Evolutionary conservation across 2,113 vertebrate genomes (phyloP), one percentile per base, ranked within the genome.

Genomic region (Macrotis lagotis): DNA sequence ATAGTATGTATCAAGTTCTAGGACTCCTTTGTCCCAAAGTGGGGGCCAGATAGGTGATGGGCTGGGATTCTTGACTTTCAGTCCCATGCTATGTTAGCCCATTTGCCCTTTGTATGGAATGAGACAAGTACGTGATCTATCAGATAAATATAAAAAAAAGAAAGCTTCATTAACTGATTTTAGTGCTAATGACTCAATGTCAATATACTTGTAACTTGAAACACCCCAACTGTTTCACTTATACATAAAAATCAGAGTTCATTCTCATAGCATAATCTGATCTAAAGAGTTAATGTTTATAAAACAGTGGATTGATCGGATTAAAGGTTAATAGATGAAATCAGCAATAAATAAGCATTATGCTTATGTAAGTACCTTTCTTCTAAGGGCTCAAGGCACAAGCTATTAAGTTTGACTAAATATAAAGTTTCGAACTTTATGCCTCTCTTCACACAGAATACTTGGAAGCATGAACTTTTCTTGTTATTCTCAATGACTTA

Each of bases 401-500:
- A 44, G n/a, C 5, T 74, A 74, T 83, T 8, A 83, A 83, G 16
- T 83, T 83, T n/a, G 44, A 92, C 14, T 91, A 95, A 91, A 89
- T 48, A 93, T 22, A 94, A 90, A 25, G 51, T 48, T 51, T 7
- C 93, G n/a, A 0, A 96, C 26, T 50, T 91, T 92, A 74, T 51
- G 91, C 16, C 59, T 91, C 28, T 66, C 55, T 28, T 14, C 31
- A 66, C 55, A 66, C 2, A 44, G n/a, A 22, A 83, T 83, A 44
- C 44, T 91, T 95, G 48, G 51, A 90, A 96, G 44, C 96, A 92
- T 50, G 92, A 94, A 51, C 9, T 44, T 96, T 51, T 6, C 91
- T 94, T 93, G 93, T 51, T 44, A 8, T 83, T 44, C 19, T 89
- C 55, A 96, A 88, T 59, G 51, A 91, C 37, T 90, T 91, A 83